Percentiles rank a stretch among this genome's conserved stretches.
Evolutionary conservation across 1,140 invertebrate genomes (phyloP).

Genomic region (Mycetomoellerius zeteki): DNA sequence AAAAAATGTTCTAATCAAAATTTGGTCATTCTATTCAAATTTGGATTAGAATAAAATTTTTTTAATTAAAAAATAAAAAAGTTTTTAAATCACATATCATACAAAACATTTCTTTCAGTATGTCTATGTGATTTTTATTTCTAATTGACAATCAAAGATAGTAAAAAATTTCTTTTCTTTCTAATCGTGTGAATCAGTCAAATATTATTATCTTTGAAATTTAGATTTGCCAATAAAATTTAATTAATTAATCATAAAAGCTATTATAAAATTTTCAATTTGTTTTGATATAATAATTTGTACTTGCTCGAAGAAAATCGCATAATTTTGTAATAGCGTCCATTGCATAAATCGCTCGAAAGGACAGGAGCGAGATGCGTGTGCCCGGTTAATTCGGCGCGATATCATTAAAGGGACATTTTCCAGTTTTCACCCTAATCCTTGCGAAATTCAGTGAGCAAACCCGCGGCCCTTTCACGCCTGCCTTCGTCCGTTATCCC

Average conservation of each 20-base stretch:
- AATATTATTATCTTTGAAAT: not conserved
- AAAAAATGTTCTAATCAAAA: too few species aligned
- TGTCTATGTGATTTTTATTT: not conserved
- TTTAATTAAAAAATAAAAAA: too few species aligned
- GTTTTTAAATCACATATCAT: too few species aligned
- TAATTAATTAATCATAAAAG: not conserved
- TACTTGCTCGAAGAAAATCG: not conserved
- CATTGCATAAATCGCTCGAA: constrained; percentile 11
- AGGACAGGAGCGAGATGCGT: constrained; percentile 68
- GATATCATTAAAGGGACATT: constrained; percentile 86
- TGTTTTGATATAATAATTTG: not conserved
- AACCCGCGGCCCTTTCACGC: constrained; percentile 80
- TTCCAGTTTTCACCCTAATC: constrained; percentile 87
- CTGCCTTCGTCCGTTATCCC: constrained; percentile 80
- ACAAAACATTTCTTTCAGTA: too few species aligned
- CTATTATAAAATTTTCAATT: not conserved
- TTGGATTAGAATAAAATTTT: too few species aligned
- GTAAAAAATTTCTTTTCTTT: not conserved
- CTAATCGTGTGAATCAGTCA: not conserved
- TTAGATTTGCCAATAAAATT: not conserved
- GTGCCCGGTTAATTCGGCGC: constrained; percentile 81
- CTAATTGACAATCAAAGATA: not conserved
- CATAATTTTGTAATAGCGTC: not conserved
- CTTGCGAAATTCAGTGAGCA: constrained; percentile 86
- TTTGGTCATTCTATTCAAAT: too few species aligned